Evolutionary conservation across 2,113 vertebrate genomes (phyloP).

Genomic region (Lepus timidus): DNA sequence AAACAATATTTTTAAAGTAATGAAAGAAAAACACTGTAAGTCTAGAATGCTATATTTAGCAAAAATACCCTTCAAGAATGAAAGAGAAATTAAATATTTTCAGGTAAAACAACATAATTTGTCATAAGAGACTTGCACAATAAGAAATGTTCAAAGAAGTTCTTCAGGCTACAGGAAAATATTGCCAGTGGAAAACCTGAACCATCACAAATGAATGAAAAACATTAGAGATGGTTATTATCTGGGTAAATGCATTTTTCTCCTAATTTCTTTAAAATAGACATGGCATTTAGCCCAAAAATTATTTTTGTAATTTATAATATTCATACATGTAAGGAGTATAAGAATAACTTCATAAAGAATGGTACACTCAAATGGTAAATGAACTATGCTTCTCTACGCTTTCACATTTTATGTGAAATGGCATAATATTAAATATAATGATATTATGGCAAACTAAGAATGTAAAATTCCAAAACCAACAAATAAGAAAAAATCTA

Average conservation of each 20-base stretch:
- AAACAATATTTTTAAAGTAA: not conserved
- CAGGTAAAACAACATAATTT: not conserved
- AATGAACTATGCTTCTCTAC: not conserved
- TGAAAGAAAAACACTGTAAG: not conserved
- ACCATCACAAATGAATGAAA: constrained; percentile 7
- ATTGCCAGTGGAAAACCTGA: not conserved
- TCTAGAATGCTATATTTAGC: not conserved
- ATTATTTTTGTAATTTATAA: not conserved
- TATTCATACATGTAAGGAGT: not conserved
- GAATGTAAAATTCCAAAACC: not conserved
- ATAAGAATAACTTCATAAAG: not conserved
- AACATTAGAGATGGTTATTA: constrained; percentile 39
- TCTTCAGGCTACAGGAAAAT: not conserved
- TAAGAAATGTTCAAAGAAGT: not conserved
- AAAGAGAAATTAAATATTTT: not conserved
- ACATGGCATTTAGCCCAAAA: not conserved
- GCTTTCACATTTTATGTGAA: constrained; percentile 22
- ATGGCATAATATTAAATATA: constrained; percentile 20
- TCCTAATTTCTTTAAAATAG: constrained; percentile 38
- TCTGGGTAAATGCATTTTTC: not conserved
- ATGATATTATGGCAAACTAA: constrained; percentile 7
- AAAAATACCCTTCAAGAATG: constrained; percentile 24
- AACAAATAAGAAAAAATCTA: constrained; percentile 4
- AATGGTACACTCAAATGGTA: not conserved
- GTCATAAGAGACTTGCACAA: not conserved